Evolutionary conservation across 2,888 invertebrate genomes (phyloP), one percentile per base, ranked within the genome.

Genomic region (Drosophila buzzatii): DNA sequence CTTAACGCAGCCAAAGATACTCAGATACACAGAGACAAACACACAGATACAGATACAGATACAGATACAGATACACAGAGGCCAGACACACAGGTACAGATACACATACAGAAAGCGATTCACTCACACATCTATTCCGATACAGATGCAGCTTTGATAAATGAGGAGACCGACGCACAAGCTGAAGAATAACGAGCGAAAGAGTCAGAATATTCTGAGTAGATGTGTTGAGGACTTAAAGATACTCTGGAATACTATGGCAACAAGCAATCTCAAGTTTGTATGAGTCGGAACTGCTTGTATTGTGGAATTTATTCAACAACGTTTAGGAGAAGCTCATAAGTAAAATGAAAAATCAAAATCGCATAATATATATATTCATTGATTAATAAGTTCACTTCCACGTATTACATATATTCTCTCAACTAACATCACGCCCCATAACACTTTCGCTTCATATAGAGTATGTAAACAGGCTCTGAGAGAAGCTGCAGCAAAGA

Each of bases 101-200:
- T 58, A 52, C 58, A 69, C 31, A 44, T 23, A 70, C 59, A 44
- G 9, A 60, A 1, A 27, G 45, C 27, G 45, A 47, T 44, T 44
- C 35, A 45, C 41, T 60, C 66, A 44, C 12, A 60, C 55, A 73
- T 18, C 71, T 47, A 74, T 45, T 64, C 62, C 66, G 31, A 53
- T 61, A 53, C 62, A 65, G 58, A 68, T 41, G 44, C 89, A 90
- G 87, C 86, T 82, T 91, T 91, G 91, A 91, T 91, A 91, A 91
- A 91, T 91, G 90, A 91, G 85, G 83, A 84, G 82, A 82, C 89
- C 90, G 89, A 84, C 86, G 86, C 77, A 88, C 82, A 85, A 86
- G 82, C 90, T 82, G 79, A 83, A 83, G 85, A 88, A 90, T 89
- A 90, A 91, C 90, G 84, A 90, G 83, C 82, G 71, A 89, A 87